Evolutionary conservation across 2,888 invertebrate genomes (phyloP), one percentile per base, ranked within the genome.

Genomic region (Pseudolycoriella hygida): DNA sequence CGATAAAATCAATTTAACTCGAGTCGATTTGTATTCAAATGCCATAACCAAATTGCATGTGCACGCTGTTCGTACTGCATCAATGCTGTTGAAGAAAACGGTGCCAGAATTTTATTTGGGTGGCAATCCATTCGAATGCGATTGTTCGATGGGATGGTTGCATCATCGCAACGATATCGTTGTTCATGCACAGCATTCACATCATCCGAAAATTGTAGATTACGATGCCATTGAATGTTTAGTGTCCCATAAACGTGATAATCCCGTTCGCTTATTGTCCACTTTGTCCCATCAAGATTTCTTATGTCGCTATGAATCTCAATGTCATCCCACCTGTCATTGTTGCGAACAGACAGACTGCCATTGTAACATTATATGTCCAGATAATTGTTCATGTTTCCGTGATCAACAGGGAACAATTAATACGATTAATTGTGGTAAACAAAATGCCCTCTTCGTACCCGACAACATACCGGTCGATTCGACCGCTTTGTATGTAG

Each of bases 341-440:
- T 94, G 94, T 67, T 94, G 94, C 67, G 92, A 92, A 61, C 93
- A 88, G 61, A 90, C 90, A 60, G 87, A 87, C 50, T 94, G 94
- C 66, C 93, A 93, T 66, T 94, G 94, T 67, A 89, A 93, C 69
- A 89, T 92, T 85, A 89, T 86, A 51, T 94, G 94, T 60, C 94
- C 94, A 30, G 76, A 78, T 55, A 88, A 88, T 57, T 94, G 94
- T 69, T 81, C 84, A 53, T 94, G 94, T 65, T 93, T 88, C 67
- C 89, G 90, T 64, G 93, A 94, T 60, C 85, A 87, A 61, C 79
- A 85, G 51, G 93, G 92, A 88, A 81, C 82, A 54, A 88, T 87
- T 44, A 90, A 89, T 64, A 85, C 89, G 38, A 89, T 90, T 41
- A 90, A 90, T 62, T 92, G 90, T 65, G 86, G 87, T 19, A 64